phyloP scores from a whole-genome alignment of 2,797 vertebrate genomes.

The Sciurus carolinensis region DNA sequence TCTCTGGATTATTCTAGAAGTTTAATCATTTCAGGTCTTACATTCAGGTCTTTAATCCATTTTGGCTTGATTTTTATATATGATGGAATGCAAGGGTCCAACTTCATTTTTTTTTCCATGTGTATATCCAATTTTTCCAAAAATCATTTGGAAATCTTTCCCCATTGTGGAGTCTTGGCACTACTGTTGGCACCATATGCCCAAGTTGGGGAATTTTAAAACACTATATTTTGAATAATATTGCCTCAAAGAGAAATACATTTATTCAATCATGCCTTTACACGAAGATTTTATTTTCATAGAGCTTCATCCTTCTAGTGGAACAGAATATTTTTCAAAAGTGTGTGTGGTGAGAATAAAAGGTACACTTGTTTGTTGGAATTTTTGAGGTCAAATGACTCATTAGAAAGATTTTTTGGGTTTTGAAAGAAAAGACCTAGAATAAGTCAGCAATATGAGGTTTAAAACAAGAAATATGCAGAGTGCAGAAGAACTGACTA shows the following conservation, averaged over 20 bases:
- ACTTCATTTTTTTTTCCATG: neutral
- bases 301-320: neutral
- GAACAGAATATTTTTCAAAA: slow-evolving; percentile 38
- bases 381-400: neutral
- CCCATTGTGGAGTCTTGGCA: neutral
- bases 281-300: neutral
- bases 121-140: neutral
- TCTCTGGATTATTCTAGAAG: neutral
- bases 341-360: neutral
- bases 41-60: neutral
- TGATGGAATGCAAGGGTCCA: neutral
- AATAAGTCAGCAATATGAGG: neutral
- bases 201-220: neutral
- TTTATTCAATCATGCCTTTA: neutral
- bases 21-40: too few species aligned
- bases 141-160: too few species aligned
- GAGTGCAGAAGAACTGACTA: neutral
- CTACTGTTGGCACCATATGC: neutral
- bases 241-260: neutral
- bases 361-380: neutral
- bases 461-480: neutral
- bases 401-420: neutral
- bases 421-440: neutral
- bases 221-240: neutral
- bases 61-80: too few species aligned